Evolutionary conservation across 2,888 invertebrate genomes (phyloP), one percentile per base, ranked within the genome.

Genomic region (Omphaloscelis lunosa): DNA sequence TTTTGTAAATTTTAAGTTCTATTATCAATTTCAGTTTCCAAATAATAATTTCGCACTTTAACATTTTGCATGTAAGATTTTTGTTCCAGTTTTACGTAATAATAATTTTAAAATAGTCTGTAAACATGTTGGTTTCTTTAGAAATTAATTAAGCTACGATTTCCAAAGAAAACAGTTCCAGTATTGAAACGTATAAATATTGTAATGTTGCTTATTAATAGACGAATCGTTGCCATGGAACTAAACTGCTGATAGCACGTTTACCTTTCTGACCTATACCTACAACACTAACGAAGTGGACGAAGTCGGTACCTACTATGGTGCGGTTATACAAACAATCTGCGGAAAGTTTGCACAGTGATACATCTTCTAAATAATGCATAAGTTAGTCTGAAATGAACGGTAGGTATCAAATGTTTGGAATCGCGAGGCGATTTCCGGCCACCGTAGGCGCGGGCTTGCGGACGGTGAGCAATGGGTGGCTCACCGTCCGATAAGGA

Each of bases 21-120:
- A 27, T 56, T 62, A 11, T 74, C 17, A 5, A 27, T 17, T 67
- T 34, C 6, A n/a, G 20, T 15, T 58, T 53, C 34, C 0, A 11
- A 8, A n/a, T 7, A 29, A 45, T 41, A 12, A 27, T 69, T 78
- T 77, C 15, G 27, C 69, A 62, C 17, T 27, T 34, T 53, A 15
- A 45, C 15, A 59, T 66, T 66, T 66, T 53, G 48, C 34, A 45
- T 15, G 29, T 29, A 48, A 62, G 5, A 39, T 23, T 65, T 59
- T 70, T 53, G n/a, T 12, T 66, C 5, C 17, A 72, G 48, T 67
- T 7, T 58, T 39, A 29, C 15, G 23, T 45, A 23, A 27, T 5
- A 27, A 77, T 27, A 12, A 4, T 61, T 59, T 41, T 59, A 20
- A 56, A 76, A 65, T 51, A 61, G 12, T 41, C 0, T 39, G n/a